Conservation (phyloP, 2,113 vertebrate genomes). For the Callaeas wilsoni region DNA sequence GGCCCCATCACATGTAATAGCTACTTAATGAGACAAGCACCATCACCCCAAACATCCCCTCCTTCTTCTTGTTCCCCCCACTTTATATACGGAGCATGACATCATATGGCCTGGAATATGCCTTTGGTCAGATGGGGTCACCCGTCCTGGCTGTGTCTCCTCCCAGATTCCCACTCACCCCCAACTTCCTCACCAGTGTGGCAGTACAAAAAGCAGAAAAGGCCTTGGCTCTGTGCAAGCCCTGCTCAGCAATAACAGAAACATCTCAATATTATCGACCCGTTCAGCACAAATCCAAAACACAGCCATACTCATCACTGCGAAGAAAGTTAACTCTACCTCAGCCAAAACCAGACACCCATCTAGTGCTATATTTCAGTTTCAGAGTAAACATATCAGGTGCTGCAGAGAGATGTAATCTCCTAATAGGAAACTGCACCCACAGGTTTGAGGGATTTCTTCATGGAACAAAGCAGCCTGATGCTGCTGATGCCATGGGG, state of each 20-base stretch:
- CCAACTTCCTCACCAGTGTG: background rate
- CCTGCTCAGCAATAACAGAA: background rate
- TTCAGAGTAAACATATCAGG: background rate
- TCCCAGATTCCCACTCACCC: background rate
- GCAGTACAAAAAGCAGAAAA: rapidly evolving
- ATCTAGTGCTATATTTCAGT: background rate
- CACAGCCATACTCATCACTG: background rate
- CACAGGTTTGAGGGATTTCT: background rate
- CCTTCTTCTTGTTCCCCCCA: background rate
- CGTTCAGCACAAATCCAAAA: background rate
- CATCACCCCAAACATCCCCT: background rate
- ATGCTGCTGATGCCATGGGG: background rate
- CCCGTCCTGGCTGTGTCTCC: background rate
- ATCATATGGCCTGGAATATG: background rate
- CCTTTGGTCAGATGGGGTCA: background rate
- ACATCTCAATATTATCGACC: background rate
- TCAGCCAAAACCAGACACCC: background rate
- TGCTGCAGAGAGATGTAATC: background rate
- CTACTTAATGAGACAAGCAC: background rate
- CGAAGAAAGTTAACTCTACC: background rate
- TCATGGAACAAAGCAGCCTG: background rate
- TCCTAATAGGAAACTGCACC: background rate
- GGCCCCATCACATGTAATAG: background rate
- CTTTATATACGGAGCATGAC: background rate
- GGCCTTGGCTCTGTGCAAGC: background rate